Conservation (phyloP, 1,140 invertebrate genomes). For the Neotoxoptera formosana region DNA sequence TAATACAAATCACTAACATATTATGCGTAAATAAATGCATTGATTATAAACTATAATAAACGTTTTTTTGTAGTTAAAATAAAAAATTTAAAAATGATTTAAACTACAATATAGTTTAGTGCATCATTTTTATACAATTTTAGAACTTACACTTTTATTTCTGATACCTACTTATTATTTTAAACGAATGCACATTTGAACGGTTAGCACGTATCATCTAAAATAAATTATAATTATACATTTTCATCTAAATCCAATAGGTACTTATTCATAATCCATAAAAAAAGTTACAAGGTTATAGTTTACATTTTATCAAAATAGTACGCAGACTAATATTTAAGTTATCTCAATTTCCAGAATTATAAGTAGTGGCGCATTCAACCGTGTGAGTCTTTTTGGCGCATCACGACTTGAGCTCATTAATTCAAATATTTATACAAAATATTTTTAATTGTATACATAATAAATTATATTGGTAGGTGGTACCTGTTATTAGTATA, state of each 20-base stretch:
- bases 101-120: too few species aligned
- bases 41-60: background rate
- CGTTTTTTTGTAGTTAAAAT: background rate
- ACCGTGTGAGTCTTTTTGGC: background rate
- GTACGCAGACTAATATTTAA: background rate
- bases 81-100: background rate
- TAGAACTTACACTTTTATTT: background rate
- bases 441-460: background rate
- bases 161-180: background rate
- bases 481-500: background rate
- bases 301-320: background rate
- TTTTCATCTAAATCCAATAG: background rate
- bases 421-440: background rate
- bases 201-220: background rate
- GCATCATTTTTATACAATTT: too few species aligned
- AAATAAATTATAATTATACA: background rate
- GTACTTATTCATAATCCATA: background rate
- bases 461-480: background rate
- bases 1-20: background rate
- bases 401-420: background rate
- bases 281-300: background rate
- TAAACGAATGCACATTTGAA: background rate
- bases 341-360: background rate
- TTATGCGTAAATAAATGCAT: background rate
- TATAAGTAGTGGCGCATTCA: background rate